phyloP scores from a whole-genome alignment of 2,113 vertebrate species.

The Genyomyrus donnyi region DNA sequence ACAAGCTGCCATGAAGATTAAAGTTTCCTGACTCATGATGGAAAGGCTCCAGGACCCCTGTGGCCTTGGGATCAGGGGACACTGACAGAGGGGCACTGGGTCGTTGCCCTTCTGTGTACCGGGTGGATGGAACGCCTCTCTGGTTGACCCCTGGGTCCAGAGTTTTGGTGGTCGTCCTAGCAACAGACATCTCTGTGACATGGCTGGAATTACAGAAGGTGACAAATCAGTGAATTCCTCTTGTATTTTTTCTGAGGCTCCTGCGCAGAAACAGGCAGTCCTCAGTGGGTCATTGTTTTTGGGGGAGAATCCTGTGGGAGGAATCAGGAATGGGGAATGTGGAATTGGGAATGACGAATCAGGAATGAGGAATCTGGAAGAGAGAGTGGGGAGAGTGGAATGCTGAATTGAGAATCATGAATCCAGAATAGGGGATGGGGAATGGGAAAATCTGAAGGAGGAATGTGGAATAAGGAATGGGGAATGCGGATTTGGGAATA shows the following conservation, averaged over 20 bases:
- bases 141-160: conserved; percentile 8
- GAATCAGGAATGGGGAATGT: conserved; percentile 11
- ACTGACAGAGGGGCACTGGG: conserved; percentile 5
- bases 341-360: neutral
- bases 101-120: neutral
- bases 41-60: conserved; percentile 1
- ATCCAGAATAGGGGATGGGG: neutral
- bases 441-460: too few species aligned
- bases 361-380: too few species aligned
- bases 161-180: conserved; percentile 1
- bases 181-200: conserved; percentile 10
- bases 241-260: neutral
- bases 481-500: neutral
- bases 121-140: neutral
- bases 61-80: conserved; percentile 27
- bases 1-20: conserved; percentile 17
- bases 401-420: neutral
- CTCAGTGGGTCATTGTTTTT: neutral
- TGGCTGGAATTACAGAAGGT: neutral
- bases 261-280: neutral
- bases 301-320: neutral
- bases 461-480: neutral
- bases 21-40: conserved; percentile 6
- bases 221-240: conserved; percentile 10
- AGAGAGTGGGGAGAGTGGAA: neutral